Evolutionary conservation across 2,113 vertebrate genomes (phyloP).

Genomic region (Isurus oxyrinchus): DNA sequence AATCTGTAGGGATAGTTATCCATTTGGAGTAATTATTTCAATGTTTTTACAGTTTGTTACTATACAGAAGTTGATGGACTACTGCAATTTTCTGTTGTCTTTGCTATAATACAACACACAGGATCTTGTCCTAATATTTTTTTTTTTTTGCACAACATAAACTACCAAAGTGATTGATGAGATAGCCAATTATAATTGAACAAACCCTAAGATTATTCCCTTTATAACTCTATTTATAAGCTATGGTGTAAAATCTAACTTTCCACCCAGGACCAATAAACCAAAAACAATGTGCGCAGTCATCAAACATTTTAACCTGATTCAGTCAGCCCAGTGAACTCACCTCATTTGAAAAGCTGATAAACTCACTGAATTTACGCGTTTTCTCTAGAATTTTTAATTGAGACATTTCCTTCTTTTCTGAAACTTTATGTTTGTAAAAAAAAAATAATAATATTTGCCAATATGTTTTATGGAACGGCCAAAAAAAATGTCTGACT

Average conservation of each 20-base stretch:
- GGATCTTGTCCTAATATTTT: background rate
- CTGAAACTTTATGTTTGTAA: background rate
- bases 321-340: background rate
- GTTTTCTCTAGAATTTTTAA: background rate
- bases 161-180: constrained; percentile 7
- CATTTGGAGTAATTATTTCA: background rate
- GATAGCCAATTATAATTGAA: background rate
- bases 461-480: too few relatives aligned
- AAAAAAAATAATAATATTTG: background rate
- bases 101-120: background rate
- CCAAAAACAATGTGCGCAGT: background rate
- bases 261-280: background rate
- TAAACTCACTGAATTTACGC: background rate
- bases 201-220: background rate
- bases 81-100: background rate
- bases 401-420: background rate
- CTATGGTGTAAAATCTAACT: background rate
- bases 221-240: constrained; percentile 1
- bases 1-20: background rate
- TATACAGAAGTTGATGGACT: background rate
- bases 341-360: background rate
- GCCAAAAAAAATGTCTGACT: background rate
- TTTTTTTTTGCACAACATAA: background rate
- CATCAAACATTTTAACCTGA: background rate
- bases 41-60: background rate